These are phyloP conservation scores for Schizaphis graminum DNA, from an alignment of 2,888 invertebrate species.

Conservation along the genomic window DNA sequence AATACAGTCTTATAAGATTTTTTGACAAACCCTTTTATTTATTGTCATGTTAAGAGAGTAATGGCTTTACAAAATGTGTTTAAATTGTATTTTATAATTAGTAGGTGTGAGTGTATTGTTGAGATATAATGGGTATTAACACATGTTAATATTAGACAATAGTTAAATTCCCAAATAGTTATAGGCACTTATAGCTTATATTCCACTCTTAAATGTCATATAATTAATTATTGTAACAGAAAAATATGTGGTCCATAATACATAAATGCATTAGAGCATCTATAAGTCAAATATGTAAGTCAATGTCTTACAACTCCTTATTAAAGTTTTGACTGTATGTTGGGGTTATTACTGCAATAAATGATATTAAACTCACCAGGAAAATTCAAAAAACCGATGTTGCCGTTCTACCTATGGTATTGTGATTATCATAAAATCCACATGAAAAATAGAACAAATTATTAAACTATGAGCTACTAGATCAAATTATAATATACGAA, in stretches of 20 bases:
- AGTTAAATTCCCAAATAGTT: not conserved
- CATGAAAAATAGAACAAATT: too few relatives aligned
- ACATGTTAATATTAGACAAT: not conserved
- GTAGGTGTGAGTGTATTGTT: not conserved
- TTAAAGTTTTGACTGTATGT: not conserved
- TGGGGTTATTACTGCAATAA: not conserved
- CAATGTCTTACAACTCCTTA: not conserved
- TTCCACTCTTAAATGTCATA: not conserved
- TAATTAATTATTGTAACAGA: not conserved
- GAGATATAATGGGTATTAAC: not conserved
- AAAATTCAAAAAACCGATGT: not conserved
- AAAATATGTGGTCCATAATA: not conserved
- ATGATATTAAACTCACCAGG: not conserved
- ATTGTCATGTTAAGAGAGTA: not conserved
- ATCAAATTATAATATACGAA: not conserved
- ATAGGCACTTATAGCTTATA: too few relatives aligned
- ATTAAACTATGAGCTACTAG: too few relatives aligned
- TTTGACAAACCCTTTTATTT: not conserved
- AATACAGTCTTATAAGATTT: not conserved
- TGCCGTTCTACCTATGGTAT: not conserved
- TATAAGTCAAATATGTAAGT: not conserved
- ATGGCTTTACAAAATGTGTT: not conserved
- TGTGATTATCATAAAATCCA: not conserved
- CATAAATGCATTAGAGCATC: not conserved
- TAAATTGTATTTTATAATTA: not conserved